phyloP scores from a whole-genome alignment of 2,113 vertebrate genomes.

The Melanerpes aurifrons region DNA sequence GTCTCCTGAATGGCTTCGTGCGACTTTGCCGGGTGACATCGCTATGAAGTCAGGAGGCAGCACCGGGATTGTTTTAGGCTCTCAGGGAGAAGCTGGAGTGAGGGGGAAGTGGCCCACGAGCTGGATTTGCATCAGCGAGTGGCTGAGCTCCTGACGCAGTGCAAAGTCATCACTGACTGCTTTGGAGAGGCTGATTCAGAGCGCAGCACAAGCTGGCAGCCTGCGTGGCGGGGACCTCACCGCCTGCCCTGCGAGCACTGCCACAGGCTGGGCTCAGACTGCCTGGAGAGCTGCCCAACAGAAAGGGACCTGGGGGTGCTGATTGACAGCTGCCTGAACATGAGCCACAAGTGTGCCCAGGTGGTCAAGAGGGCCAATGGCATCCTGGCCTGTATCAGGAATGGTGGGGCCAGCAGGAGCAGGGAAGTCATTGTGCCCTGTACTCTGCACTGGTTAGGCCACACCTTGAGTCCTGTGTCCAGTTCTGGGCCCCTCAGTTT shows the following conservation, averaged over 20 bases:
- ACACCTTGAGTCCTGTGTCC: too few species aligned
- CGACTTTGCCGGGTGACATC: not conserved
- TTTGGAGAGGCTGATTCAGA: slow-evolving; percentile 33
- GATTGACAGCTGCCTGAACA: too few species aligned
- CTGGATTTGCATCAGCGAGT: slow-evolving; percentile 59
- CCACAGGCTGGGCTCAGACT: too few species aligned
- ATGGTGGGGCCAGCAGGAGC: too few species aligned
- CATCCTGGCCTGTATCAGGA: too few species aligned
- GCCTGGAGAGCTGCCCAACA: too few species aligned
- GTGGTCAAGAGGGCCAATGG: too few species aligned
- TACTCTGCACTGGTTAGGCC: too few species aligned
- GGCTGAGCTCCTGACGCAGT: slow-evolving; percentile 63
- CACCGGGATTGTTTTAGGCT: not conserved
- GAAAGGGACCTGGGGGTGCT: too few species aligned
- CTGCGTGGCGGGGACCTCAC: not conserved
- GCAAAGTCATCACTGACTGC: slow-evolving; percentile 56
- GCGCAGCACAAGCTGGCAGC: not conserved
- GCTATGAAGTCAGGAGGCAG: slow-evolving; percentile 11
- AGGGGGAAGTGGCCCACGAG: slow-evolving; percentile 62
- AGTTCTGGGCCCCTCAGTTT: too few species aligned
- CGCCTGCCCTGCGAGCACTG: slow-evolving; percentile 9
- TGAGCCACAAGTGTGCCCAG: too few species aligned
- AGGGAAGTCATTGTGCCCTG: too few species aligned
- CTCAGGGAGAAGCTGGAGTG: slow-evolving; percentile 24
- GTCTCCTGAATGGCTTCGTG: slow-evolving; percentile 2